phyloP scores from a whole-genome alignment of 2,113 vertebrate species.

The Pollimyrus isidori region DNA sequence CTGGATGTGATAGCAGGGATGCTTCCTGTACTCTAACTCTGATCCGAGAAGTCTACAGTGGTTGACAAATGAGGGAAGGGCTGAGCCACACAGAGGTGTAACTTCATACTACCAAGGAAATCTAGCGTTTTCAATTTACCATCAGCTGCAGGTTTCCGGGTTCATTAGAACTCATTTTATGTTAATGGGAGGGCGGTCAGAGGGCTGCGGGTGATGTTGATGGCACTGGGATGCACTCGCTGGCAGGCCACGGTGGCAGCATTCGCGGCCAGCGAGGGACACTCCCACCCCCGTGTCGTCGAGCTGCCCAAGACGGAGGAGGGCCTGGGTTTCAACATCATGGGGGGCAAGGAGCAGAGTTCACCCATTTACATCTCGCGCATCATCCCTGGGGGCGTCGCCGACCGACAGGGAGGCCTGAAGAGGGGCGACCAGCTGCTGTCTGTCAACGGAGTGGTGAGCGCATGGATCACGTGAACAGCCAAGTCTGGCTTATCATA shows the following conservation, averaged over 20 bases:
- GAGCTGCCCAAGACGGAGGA: conserved; percentile 97
- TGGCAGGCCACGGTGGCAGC: conserved; percentile 88
- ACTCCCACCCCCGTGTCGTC: conserved; percentile 95
- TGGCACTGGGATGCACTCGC: too few relatives aligned
- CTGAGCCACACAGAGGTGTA: not conserved
- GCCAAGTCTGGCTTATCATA: too few relatives aligned
- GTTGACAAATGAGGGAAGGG: not conserved
- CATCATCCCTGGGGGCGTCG: conserved; percentile 93
- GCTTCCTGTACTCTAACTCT: not conserved
- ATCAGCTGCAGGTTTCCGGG: not conserved
- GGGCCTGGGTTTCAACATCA: conserved; percentile 96
- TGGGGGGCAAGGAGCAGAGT: conserved; percentile 98
- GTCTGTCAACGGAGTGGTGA: conserved; percentile 94
- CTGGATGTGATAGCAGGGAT: not conserved
- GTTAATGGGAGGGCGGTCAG: not conserved
- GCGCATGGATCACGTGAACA: conserved; percentile 26
- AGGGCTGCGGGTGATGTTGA: not conserved
- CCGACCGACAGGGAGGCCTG: conserved; percentile 88
- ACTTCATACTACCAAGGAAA: not conserved
- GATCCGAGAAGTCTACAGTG: not conserved
- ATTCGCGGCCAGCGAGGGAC: conserved; percentile 96
- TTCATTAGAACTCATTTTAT: not conserved
- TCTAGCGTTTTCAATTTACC: not conserved
- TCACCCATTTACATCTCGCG: conserved; percentile 97
- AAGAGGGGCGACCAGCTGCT: conserved; percentile 96